Evolutionary conservation across 53 echinoderm and acorn worm genomes (phyloP).

Genomic region (Holothuria scabra): DNA sequence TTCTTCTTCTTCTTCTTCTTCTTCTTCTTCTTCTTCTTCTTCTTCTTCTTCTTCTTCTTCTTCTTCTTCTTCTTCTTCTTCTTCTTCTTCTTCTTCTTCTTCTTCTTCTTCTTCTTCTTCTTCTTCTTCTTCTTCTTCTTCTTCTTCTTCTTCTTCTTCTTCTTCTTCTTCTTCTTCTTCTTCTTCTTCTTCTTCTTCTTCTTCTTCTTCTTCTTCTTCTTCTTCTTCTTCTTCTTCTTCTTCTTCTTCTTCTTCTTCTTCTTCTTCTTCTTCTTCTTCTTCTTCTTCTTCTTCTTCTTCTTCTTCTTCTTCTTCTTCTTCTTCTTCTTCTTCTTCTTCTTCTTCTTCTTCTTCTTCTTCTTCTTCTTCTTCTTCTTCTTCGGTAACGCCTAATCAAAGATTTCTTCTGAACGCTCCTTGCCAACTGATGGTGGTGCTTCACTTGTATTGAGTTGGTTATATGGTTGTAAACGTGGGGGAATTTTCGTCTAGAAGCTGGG

Average conservation of each 20-base stretch:
- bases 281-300: slow-evolving; percentile 11
- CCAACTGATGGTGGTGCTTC: no score
- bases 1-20: slow-evolving; percentile 11
- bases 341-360: slow-evolving; percentile 11
- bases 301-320: slow-evolving; percentile 11
- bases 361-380: slow-evolving; percentile 11
- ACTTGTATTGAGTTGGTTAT: no score
- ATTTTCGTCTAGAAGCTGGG: no score
- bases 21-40: slow-evolving; percentile 11
- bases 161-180: slow-evolving; percentile 11
- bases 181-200: slow-evolving; percentile 11
- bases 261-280: slow-evolving; percentile 11
- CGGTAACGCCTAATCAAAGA: no score
- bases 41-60: slow-evolving; percentile 11
- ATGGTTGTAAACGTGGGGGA: no score
- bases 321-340: slow-evolving; percentile 11
- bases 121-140: slow-evolving; percentile 11
- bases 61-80: slow-evolving; percentile 11
- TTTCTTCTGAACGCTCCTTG: no score
- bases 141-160: slow-evolving; percentile 11
- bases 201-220: slow-evolving; percentile 11
- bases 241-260: slow-evolving; percentile 11
- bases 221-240: slow-evolving; percentile 11
- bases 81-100: slow-evolving; percentile 11
- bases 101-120: slow-evolving; percentile 11